Conservation (phyloP, 2,113 vertebrate species). For the human region GRCh38 chr2:45213501-45214000, state of each 20-base stretch:
- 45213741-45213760: not conserved
- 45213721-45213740: not conserved
- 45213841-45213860: not conserved
- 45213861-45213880: not conserved
- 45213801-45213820: not conserved
- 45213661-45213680: not conserved
- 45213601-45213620: not conserved
- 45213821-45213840: not conserved
- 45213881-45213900: conserved; percentile 10
- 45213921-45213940: not conserved
- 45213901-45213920: not conserved
- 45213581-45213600: not conserved
- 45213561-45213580: not conserved
- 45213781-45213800: not conserved
- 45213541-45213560: not conserved
- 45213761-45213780: not conserved
- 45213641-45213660: not conserved
- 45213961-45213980: not conserved
- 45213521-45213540: not conserved
- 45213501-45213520: not conserved
- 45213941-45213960: no score
- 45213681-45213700: not conserved
- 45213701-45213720: no score
- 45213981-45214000: not conserved
- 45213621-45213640: not conserved